phyloP scores from a whole-genome alignment of 1,140 invertebrate species.

The Caerostris darwini region DNA sequence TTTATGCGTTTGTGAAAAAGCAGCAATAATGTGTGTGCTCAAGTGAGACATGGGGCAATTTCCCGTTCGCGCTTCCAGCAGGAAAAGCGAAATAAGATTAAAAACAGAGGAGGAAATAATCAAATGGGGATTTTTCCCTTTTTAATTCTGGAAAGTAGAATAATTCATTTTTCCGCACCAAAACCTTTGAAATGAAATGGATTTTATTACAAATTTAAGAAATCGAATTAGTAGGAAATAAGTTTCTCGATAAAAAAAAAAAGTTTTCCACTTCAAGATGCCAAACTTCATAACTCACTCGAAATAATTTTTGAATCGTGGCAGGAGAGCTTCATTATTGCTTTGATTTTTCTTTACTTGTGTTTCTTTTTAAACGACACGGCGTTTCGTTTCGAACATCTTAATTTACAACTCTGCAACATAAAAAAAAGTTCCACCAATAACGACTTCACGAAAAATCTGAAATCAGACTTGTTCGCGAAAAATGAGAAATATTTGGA shows the following conservation, averaged over 20 bases:
- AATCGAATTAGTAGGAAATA: constrained; percentile 24
- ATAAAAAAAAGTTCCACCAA: no score
- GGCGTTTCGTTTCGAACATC: neutral
- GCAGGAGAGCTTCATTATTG: neutral
- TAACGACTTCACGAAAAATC: no score
- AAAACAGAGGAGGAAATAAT: constrained; percentile 35
- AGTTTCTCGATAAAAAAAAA: constrained; percentile 24
- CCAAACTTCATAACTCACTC: neutral
- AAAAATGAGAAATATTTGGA: neutral
- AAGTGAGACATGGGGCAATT: constrained; percentile 23
- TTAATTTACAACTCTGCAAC: neutral
- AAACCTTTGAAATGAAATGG: constrained; percentile 7
- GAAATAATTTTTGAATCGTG: neutral
- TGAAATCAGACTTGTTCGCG: no score
- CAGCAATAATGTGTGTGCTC: neutral
- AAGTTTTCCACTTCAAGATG: neutral
- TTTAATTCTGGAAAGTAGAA: constrained; percentile 36
- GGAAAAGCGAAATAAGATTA: constrained; percentile 27
- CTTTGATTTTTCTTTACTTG: neutral
- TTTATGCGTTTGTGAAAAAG: neutral
- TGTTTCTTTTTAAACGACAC: neutral
- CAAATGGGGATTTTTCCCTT: neutral
- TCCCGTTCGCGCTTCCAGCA: constrained; percentile 19
- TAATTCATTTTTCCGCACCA: constrained; percentile 40
- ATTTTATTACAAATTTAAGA: constrained; percentile 57